Percentiles rank a stretch among this genome's conserved stretches.
Evolutionary conservation across 2,888 invertebrate species (phyloP).

Genomic region (Adelphocoris suturalis): DNA sequence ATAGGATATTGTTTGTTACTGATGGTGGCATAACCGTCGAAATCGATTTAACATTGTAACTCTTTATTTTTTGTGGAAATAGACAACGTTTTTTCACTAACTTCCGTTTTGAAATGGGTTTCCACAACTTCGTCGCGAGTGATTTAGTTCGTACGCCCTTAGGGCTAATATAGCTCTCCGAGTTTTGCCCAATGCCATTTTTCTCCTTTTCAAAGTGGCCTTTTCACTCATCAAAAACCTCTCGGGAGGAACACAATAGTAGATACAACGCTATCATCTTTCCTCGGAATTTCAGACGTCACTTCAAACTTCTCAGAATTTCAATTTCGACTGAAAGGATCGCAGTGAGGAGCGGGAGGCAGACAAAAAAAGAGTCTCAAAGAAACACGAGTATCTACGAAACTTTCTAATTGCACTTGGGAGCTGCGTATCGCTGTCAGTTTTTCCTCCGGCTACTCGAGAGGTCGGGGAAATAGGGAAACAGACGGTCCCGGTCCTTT

Average conservation of each 20-base stretch:
- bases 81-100: no score
- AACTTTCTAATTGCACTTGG: slow-evolving; percentile 7
- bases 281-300: neutral
- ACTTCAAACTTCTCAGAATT: slow-evolving; percentile 25
- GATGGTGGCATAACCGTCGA: no score
- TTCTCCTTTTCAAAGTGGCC: neutral
- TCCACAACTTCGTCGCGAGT: no score
- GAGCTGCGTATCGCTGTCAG: neutral
- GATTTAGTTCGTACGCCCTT: no score
- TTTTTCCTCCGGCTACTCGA: neutral
- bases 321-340: slow-evolving; percentile 8
- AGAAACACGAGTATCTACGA: slow-evolving; percentile 18
- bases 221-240: neutral
- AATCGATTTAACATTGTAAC: no score
- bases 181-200: neutral
- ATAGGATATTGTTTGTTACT: no score
- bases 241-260: neutral
- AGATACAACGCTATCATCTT: slow-evolving; percentile 1
- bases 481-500: neutral
- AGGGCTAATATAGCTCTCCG: no score
- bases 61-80: no score
- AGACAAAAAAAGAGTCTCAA: neutral
- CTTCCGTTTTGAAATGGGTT: no score
- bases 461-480: neutral
- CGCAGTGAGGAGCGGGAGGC: neutral